Evolutionary conservation across 2,797 vertebrate species (phyloP).

Genomic region (Xyrichtys novacula): DNA sequence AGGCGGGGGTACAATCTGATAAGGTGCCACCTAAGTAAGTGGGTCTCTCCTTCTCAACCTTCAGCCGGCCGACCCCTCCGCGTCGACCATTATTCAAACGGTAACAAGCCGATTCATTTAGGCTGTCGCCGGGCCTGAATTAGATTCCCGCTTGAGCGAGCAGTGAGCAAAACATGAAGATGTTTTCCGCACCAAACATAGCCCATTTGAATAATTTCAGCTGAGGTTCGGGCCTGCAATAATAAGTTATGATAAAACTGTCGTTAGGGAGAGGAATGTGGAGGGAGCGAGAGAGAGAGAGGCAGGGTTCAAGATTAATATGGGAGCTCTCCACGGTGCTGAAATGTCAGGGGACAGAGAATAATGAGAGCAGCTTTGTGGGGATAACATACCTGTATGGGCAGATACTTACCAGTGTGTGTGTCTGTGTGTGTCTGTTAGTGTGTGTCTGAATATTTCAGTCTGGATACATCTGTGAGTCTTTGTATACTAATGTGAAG

Average conservation of each 20-base stretch:
- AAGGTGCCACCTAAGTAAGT: constrained; percentile 75
- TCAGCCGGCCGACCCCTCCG: constrained; percentile 67
- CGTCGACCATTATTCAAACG: constrained; percentile 75
- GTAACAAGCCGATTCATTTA: constrained; percentile 86
- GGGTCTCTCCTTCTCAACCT: constrained; percentile 79
- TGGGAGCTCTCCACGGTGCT: constrained; percentile 68
- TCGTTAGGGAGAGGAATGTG: constrained; percentile 75
- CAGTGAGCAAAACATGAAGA: constrained; percentile 78
- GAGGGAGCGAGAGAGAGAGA: constrained; percentile 48
- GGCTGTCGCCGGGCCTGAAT: constrained; percentile 78
- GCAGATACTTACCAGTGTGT: constrained; percentile 30
- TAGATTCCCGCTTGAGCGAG: constrained; percentile 81
- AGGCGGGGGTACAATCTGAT: constrained; percentile 75
- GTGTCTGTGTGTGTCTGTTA: constrained; percentile 9
- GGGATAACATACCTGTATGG: constrained; percentile 66
- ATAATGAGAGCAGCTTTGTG: constrained; percentile 78
- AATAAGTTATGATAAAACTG: constrained; percentile 87
- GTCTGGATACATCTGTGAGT: constrained; percentile 30
- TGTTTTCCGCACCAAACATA: constrained; percentile 72
- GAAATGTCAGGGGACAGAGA: constrained; percentile 78
- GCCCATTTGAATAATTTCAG: constrained; percentile 83
- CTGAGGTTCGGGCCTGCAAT: constrained; percentile 74
- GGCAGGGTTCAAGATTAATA: constrained; percentile 74
- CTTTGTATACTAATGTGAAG: constrained; percentile 48
- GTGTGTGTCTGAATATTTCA: constrained; percentile 12